phyloP scores from a whole-genome alignment of 2,888 invertebrate species.

The Palloptera scutellata region DNA sequence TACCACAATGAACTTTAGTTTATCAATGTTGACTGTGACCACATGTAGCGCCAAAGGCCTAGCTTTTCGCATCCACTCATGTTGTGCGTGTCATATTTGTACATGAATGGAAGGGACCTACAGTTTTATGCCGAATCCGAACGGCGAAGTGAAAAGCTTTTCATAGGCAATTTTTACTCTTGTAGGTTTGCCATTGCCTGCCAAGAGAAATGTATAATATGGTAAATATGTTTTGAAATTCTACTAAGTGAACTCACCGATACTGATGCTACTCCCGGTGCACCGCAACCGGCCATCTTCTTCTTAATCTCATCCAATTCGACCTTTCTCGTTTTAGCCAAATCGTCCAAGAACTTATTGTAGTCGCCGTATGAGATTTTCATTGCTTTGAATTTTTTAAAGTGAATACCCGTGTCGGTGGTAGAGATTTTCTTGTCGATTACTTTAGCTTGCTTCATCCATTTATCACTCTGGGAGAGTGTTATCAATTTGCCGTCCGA shows the following conservation, averaged over 20 bases:
- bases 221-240: too few species aligned
- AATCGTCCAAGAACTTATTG: slow-evolving; percentile 83
- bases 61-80: too few species aligned
- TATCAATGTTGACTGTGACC: too few species aligned
- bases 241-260: slow-evolving; percentile 48
- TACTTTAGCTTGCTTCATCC: slow-evolving; percentile 91
- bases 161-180: too few species aligned
- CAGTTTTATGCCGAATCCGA: too few species aligned
- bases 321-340: slow-evolving; percentile 84
- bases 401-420: slow-evolving; percentile 89
- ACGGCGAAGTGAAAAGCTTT: too few species aligned
- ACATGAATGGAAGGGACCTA: too few species aligned
- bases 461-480: slow-evolving; percentile 90
- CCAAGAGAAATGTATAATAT: not conserved
- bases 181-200: too few species aligned
- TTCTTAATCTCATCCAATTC: slow-evolving; percentile 80
- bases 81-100: too few species aligned
- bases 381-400: slow-evolving; percentile 85
- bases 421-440: slow-evolving; percentile 88
- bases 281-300: slow-evolving; percentile 82
- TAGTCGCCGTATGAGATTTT: slow-evolving; percentile 82
- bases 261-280: slow-evolving; percentile 70
- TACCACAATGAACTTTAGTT: too few species aligned
- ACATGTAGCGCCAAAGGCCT: too few species aligned
- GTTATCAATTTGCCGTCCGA: slow-evolving; percentile 86